These are phyloP conservation scores for Pimpla rufipes DNA, from an alignment of 2,888 invertebrate species.

Conservation along the genomic window DNA sequence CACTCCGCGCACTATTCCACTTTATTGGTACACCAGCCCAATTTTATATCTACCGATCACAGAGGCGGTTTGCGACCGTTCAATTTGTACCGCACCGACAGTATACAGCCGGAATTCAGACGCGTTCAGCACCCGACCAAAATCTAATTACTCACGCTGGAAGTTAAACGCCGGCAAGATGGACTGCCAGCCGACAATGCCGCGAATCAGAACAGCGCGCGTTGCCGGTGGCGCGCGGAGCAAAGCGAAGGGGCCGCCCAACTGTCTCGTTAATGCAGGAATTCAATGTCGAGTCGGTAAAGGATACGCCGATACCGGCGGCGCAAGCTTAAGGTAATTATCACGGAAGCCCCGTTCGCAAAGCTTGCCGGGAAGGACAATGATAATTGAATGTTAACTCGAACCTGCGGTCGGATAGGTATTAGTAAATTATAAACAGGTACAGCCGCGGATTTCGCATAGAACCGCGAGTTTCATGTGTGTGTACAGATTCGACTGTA, in stretches of 20 bases:
- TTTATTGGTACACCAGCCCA: neutral
- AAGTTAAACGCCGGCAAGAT: neutral
- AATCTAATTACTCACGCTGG: conserved; percentile 59
- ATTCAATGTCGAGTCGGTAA: conserved; percentile 71
- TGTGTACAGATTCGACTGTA: neutral
- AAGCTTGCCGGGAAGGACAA: conserved; percentile 69
- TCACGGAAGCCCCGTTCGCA: conserved; percentile 73
- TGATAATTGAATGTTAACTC: conserved; percentile 79
- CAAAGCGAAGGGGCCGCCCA: neutral
- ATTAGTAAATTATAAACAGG: conserved; percentile 39
- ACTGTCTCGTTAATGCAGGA: conserved; percentile 72
- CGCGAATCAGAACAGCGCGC: conserved; percentile 9
- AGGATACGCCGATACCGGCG: conserved; percentile 64
- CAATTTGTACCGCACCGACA: conserved; percentile 1
- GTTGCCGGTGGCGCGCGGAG: conserved; percentile 1
- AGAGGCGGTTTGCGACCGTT: neutral
- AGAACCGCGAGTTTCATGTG: neutral
- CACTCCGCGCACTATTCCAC: neutral
- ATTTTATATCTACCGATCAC: conserved; percentile 1
- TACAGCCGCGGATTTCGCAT: conserved; percentile 24
- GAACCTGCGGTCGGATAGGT: conserved; percentile 38
- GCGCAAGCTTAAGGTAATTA: conserved; percentile 76
- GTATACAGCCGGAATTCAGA: neutral
- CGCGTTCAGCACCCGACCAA: conserved; percentile 37
- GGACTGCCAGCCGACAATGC: conserved; percentile 6